Percentiles rank a stretch among this genome's conserved stretches.
These are phyloP conservation scores for Mesorhabditis spiculigera DNA, from an alignment of 2,888 invertebrate species.

Conservation along the genomic window DNA sequence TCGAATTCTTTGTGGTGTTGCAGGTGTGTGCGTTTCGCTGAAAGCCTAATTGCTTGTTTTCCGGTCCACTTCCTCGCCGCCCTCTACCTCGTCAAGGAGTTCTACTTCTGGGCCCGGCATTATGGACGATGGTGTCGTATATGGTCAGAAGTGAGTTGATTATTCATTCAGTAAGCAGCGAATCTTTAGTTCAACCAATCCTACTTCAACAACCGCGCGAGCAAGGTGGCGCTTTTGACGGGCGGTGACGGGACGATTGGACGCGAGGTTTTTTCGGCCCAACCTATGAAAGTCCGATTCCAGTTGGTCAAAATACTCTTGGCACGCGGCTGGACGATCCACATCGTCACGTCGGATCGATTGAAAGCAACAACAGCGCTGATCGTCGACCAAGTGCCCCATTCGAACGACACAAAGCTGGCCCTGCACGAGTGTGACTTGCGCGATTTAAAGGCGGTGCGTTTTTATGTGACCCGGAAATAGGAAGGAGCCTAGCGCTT, in stretches of 20 bases:
- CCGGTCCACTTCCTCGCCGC: background rate
- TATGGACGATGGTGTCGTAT: background rate
- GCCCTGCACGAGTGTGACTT: background rate
- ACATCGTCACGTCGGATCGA: slow-evolving; percentile 1
- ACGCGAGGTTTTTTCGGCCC: background rate
- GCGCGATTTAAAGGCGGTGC: background rate
- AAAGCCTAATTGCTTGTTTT: background rate
- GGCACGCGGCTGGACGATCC: background rate
- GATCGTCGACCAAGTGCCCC: background rate
- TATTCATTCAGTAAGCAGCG: background rate
- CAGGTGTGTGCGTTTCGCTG: slow-evolving; percentile 1
- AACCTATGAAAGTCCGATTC: background rate
- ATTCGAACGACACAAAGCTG: background rate
- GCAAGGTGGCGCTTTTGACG: background rate
- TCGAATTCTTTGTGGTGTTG: background rate
- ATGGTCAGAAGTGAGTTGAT: background rate
- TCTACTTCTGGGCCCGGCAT: background rate
- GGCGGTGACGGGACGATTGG: background rate
- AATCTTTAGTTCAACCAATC: background rate
- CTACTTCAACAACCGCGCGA: background rate
- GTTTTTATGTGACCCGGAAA: no score
- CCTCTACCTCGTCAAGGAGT: background rate
- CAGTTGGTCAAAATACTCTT: background rate
- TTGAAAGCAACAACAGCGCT: background rate
- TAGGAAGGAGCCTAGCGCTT: no score